Evolutionary conservation across 2,888 invertebrate species (phyloP).

Genomic region (Autographa gamma): DNA sequence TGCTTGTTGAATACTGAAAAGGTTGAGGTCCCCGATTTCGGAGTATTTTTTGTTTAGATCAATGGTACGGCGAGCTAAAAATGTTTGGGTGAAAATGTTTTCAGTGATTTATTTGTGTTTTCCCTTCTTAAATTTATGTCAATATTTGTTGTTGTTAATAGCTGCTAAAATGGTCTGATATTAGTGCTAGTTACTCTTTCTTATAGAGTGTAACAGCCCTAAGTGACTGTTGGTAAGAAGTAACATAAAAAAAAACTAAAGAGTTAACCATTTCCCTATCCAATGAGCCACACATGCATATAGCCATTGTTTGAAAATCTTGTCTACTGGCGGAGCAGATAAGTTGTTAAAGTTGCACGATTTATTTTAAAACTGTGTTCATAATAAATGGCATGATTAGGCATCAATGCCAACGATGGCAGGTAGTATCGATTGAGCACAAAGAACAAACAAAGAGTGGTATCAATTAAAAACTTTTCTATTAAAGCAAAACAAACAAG

Average conservation of each 20-base stretch:
- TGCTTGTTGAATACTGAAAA: constrained; percentile 69
- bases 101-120: background rate
- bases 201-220: too few species aligned
- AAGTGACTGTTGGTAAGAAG: too few species aligned
- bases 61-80: constrained; percentile 22
- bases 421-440: constrained; percentile 58
- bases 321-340: too few species aligned
- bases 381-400: background rate
- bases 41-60: constrained; percentile 42
- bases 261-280: too few species aligned
- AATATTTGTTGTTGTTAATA: too few species aligned
- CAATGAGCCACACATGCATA: too few species aligned
- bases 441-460: constrained; percentile 66
- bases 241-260: too few species aligned
- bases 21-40: constrained; percentile 56
- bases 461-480: constrained; percentile 80
- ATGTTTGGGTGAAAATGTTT: background rate
- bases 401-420: constrained; percentile 10
- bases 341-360: too few species aligned
- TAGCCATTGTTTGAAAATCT: too few species aligned
- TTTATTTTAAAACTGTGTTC: too few species aligned
- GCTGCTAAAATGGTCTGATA: too few species aligned
- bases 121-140: background rate
- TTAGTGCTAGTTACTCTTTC: too few species aligned
- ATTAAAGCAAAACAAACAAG: constrained; percentile 71